Evolutionary conservation across 53 echinoderm and acorn worm genomes (phyloP).

Genomic region (Patiria pectinifera): DNA sequence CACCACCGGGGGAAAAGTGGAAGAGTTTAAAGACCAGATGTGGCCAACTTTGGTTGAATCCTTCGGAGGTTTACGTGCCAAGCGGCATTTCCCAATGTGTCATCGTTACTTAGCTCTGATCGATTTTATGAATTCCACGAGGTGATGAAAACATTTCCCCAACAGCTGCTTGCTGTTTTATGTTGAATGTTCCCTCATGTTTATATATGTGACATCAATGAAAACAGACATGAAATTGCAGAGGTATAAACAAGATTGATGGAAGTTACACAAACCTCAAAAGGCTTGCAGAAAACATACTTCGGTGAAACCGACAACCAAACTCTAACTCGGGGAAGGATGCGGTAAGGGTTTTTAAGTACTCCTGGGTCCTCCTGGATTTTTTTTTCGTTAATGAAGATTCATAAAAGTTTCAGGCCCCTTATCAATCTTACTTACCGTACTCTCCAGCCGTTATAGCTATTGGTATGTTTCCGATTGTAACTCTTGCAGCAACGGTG

Average conservation of each 20-base stretch:
- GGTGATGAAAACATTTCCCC: background rate
- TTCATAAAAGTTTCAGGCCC: too few species aligned
- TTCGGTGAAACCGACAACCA: background rate
- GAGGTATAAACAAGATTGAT: background rate
- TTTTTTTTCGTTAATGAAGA: too few species aligned
- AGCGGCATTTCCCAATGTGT: background rate
- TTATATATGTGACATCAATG: background rate
- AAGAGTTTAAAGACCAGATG: background rate
- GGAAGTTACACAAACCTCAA: background rate
- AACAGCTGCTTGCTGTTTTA: background rate
- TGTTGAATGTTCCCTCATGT: background rate
- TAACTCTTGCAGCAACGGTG: conserved; percentile 10
- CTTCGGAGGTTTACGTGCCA: background rate
- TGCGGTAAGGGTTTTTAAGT: too few species aligned
- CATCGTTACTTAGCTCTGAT: background rate
- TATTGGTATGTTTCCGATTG: conserved; percentile 21
- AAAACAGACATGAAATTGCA: background rate
- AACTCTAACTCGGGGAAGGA: background rate
- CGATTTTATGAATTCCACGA: background rate
- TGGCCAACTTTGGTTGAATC: background rate
- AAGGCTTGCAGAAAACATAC: background rate
- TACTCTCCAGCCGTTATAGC: conserved; percentile 29
- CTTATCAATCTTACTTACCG: conserved; percentile 12
- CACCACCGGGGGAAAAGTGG: background rate
- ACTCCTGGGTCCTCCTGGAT: too few species aligned